Evolutionary conservation across 2,888 invertebrate genomes (phyloP).

Genomic region (Ectobius pallidus): DNA sequence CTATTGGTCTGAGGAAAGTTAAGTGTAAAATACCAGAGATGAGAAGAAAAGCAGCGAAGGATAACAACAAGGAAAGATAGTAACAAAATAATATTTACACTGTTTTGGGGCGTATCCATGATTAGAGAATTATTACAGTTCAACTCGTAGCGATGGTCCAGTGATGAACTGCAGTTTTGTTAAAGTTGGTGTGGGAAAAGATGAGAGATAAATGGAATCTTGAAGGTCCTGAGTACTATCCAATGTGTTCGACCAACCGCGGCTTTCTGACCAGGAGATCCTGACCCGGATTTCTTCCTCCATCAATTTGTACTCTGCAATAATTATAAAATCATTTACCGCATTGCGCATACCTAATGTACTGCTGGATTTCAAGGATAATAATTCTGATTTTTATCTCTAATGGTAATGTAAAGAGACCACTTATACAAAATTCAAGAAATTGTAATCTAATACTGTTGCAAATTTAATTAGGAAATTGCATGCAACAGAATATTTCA

Average conservation of each 20-base stretch:
- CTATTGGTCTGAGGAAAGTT: not conserved
- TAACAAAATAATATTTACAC: constrained; percentile 27
- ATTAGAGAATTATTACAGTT: constrained; percentile 25
- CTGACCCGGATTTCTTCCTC: constrained; percentile 14
- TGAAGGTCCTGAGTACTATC: constrained; percentile 3
- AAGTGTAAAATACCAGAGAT: not conserved
- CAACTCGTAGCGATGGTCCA: not conserved
- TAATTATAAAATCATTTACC: not conserved
- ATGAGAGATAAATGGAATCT: constrained; percentile 21
- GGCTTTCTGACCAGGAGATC: constrained; percentile 10
- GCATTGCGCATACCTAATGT: constrained; percentile 8
- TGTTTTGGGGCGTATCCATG: constrained; percentile 24
- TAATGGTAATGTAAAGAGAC: not conserved
- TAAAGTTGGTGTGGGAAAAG: constrained; percentile 28
- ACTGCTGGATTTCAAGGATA: not conserved
- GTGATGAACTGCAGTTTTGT: constrained; percentile 28
- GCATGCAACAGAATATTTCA: too few relatives aligned
- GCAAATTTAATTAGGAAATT: not conserved
- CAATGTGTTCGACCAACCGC: constrained; percentile 8
- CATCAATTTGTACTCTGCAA: constrained; percentile 7
- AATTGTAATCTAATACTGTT: not conserved
- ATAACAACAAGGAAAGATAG: constrained; percentile 14
- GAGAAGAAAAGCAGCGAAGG: constrained; percentile 25
- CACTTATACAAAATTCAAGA: not conserved
- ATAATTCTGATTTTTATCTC: not conserved